phyloP scores from a whole-genome alignment of 2,797 vertebrate species.

The Leptodactylus fallax region DNA sequence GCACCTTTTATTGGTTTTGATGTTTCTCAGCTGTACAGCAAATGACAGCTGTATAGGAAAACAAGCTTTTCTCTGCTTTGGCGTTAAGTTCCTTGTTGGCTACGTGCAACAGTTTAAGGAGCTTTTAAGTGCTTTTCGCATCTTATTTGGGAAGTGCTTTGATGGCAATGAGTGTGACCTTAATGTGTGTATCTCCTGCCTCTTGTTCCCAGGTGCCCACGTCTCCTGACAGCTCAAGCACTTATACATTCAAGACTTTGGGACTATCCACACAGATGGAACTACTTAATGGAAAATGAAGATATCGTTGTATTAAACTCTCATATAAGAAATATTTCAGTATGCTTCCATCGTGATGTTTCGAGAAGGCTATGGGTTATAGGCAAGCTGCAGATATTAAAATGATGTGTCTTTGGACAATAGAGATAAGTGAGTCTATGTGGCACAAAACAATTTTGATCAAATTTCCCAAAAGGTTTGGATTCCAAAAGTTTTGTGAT shows the following conservation, averaged over 20 bases:
- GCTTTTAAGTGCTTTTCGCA: slow-evolving; percentile 61
- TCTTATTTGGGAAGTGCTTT: slow-evolving; percentile 50
- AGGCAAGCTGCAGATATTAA: too few relatives aligned
- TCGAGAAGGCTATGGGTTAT: too few relatives aligned
- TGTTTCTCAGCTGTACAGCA: slow-evolving; percentile 14
- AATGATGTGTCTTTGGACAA: too few relatives aligned
- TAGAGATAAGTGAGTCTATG: too few relatives aligned
- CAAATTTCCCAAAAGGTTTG: too few relatives aligned
- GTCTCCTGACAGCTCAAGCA: slow-evolving; percentile 47
- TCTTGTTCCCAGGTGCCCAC: slow-evolving; percentile 27
- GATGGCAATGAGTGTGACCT: slow-evolving; percentile 50
- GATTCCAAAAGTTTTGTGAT: too few relatives aligned
- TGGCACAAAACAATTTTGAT: too few relatives aligned
- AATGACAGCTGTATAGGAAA: slow-evolving; percentile 31
- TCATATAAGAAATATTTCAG: background rate
- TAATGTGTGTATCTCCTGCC: slow-evolving; percentile 50
- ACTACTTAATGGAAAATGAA: slow-evolving; percentile 43
- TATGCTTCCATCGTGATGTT: background rate
- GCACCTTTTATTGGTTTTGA: slow-evolving; percentile 23
- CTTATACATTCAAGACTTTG: slow-evolving; percentile 30
- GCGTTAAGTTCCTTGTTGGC: slow-evolving; percentile 38
- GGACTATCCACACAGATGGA: slow-evolving; percentile 28
- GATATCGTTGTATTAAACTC: slow-evolving; percentile 7
- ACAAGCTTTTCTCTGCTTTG: slow-evolving; percentile 35
- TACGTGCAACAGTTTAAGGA: slow-evolving; percentile 41